Base-by-base conservation (phyloP, 2,113 vertebrate genomes). In the Silurus asotus region DNA sequence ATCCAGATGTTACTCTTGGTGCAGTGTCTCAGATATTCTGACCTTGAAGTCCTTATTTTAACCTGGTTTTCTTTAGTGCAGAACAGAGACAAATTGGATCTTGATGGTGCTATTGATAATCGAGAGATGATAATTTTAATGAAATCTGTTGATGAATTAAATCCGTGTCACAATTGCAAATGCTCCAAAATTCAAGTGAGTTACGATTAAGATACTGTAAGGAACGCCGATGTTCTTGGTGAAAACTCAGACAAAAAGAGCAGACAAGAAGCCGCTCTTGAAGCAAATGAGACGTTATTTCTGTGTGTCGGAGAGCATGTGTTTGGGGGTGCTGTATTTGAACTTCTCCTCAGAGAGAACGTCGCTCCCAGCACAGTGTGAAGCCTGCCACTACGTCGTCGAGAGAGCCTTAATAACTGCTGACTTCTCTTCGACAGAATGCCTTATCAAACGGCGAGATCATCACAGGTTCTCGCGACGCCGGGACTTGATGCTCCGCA, bases 401-500 rank as follows among this genome's bases (percentile, higher is more conserved):
- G 48, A 9, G 10, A 83, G n/a, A 9, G 49, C 59, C 84, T 85
- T 70, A 70, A 58, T 67, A 85, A 85, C 48, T 7, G 48, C 75
- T 51, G 37, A 55, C n/a, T 65, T 79, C 51, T 48, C 67, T 55
- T 81, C 67, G 75, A 81, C 37, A 15, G 76, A 84, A 86, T 81
- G 9, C 56, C 74, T 86, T 76, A 88, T 86, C 67, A 86, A 84
- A 84, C 81, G 8, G 5, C 6, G 53, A 37, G 20, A 67, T 72
- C 64, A 82, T 83, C 74, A 79, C 61, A 49, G 9, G 23, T 48
- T 9, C 48, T 23, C 67, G n/a, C 45, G 51, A 76, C 8, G 67
- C 28, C 13, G 61, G 23, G 37, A 81, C 64, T 37, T 19, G 23
- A 20, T 49, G 69, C 28, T n/a, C 19, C 49, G 15, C 28, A 6